A percentile compares a stretch with the other conserved stretches of the same genome.
Evolutionary conservation across 35 echinoderm and acorn worm genomes (phyloP).

Genomic region (Strongylocentrotus purpuratus): DNA sequence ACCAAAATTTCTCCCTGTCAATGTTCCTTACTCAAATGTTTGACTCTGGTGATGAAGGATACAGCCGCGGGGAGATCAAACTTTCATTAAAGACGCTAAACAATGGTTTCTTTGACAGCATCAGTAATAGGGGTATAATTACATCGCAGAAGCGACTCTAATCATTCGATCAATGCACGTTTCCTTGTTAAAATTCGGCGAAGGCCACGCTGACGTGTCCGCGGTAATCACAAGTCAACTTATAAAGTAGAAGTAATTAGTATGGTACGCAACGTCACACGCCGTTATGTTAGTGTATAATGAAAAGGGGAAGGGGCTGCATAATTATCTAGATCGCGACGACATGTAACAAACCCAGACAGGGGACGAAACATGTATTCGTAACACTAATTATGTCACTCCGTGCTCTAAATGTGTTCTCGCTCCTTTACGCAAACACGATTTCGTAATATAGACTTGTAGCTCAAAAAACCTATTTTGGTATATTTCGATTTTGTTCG

Average conservation of each 20-base stretch:
- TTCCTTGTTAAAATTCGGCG: background rate
- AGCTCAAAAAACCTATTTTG: too few species aligned
- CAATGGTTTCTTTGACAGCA: background rate
- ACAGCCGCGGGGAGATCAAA: background rate
- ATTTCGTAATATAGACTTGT: too few species aligned
- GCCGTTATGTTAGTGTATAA: background rate
- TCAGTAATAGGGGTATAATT: background rate
- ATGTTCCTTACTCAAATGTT: too few species aligned
- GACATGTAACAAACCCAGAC: too few species aligned
- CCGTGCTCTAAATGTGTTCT: too few species aligned
- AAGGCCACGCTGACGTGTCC: background rate
- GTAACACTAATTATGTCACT: too few species aligned
- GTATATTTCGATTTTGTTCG: too few species aligned
- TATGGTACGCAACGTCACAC: background rate
- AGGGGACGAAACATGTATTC: too few species aligned
- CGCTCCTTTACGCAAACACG: too few species aligned
- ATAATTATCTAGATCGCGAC: too few species aligned
- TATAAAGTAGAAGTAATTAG: background rate
- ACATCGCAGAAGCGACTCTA: background rate
- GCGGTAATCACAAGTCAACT: background rate
- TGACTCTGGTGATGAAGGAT: background rate
- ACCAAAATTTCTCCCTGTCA: too few species aligned
- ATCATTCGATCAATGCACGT: background rate
- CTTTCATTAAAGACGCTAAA: background rate
- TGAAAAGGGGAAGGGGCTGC: too few species aligned